These are phyloP conservation scores for Pollenia labialis DNA, from an alignment of 2,888 invertebrate genomes.

Conservation along the genomic window DNA sequence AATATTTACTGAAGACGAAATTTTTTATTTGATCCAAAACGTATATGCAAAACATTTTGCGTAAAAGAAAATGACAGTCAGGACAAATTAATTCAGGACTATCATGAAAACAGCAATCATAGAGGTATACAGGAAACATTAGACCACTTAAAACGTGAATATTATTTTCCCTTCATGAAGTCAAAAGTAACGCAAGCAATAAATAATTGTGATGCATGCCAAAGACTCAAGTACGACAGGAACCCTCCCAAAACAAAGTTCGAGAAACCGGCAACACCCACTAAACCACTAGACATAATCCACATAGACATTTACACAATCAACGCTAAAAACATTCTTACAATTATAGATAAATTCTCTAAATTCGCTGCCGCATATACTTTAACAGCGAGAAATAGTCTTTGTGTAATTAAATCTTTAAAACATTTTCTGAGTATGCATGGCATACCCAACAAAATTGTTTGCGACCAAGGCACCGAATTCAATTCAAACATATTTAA, in stretches of 20 bases:
- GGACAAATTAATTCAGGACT: constrained; percentile 67
- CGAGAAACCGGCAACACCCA: background rate
- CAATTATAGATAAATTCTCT: constrained; percentile 41
- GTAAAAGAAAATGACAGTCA: constrained; percentile 58
- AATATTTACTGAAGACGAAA: too few relatives aligned
- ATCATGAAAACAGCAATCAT: constrained; percentile 68
- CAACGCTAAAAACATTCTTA: constrained; percentile 57
- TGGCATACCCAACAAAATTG: constrained; percentile 58
- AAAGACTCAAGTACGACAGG: constrained; percentile 35
- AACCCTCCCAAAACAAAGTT: constrained; percentile 61
- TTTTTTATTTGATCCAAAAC: too few relatives aligned
- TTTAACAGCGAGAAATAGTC: constrained; percentile 55
- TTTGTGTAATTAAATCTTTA: constrained; percentile 56
- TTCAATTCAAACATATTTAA: constrained; percentile 53
- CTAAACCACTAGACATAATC: constrained; percentile 61
- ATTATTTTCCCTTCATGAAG: too few relatives aligned
- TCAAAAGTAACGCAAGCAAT: constrained; percentile 67
- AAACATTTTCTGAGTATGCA: constrained; percentile 52
- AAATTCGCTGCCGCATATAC: too few relatives aligned
- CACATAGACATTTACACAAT: constrained; percentile 68
- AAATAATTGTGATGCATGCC: constrained; percentile 39
- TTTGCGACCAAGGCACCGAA: background rate
- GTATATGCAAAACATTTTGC: constrained; percentile 15
- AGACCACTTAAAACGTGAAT: background rate
- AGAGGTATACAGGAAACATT: constrained; percentile 47